Base-by-base conservation (phyloP, 2,797 vertebrate species). In the Helarctos malayanus region DNA sequence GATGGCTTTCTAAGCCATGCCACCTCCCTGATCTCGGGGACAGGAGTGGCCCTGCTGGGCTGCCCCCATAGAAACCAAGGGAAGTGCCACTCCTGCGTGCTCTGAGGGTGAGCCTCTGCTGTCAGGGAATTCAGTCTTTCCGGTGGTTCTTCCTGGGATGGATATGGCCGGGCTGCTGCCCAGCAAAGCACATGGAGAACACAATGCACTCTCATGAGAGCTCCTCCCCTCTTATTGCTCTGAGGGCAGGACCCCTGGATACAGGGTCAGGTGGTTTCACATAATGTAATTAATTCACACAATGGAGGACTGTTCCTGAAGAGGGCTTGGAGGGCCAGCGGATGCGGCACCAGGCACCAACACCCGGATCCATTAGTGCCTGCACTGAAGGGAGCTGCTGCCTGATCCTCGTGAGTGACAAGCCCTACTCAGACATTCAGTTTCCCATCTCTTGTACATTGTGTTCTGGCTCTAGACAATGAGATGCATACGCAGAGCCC, bases 381-480 rank as follows among this genome's bases (percentile, higher is more conserved):
- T 65, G 32, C 13, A 38, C 5, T 4, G 35, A 29, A 57, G 54
- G 57, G 38, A 23, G 49, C 49, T 80, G 32, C 82, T 35, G 47
- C 82, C 79, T 21, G 25, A 5, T 49, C 35, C 80, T 75, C 2
- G 3, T 10, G 81, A 65, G 7, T 27, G 75, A 59, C 68, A 45
- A 68, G 56, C 65, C 29, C 90, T 12, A 41, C 61, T 56, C 83
- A 2, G 69, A 75, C 0, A 0, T 27, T 52, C 73, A 27, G 6
- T 59, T 81, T 95, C 93, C n/a, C 71, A 32, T 76, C 71, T 41
- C 91, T 92, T 54, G 4, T 5, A 25, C 52, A 54, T 79, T 4
- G 1, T 56, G 47, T 65, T 86, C 82, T 91, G 71, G 16, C 35
- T 96, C 96, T 76, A 93, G 32, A 92, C 91, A 96, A 59, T 56